These are phyloP conservation scores for Oreohelix idahoensis DNA, from an alignment of 1,140 invertebrate genomes.

Conservation along the genomic window DNA sequence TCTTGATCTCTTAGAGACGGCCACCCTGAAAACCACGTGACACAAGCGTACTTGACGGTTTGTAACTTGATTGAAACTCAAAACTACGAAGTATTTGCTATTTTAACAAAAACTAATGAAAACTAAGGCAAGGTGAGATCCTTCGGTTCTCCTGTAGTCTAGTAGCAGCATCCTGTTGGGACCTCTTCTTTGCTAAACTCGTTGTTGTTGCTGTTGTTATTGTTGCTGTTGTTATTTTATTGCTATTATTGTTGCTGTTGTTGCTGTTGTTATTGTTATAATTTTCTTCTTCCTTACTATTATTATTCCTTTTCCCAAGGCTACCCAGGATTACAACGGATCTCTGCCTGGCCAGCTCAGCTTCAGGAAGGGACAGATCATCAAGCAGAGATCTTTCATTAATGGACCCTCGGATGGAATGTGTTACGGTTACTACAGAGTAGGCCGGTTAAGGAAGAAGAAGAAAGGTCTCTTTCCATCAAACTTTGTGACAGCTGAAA, in stretches of 20 bases:
- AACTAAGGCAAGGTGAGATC: too few species aligned
- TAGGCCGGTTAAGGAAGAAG: conserved; percentile 11
- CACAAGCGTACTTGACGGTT: too few species aligned
- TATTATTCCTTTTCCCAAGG: not conserved
- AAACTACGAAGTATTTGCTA: too few species aligned
- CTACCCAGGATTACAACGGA: conserved; percentile 6
- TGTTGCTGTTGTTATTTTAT: not conserved
- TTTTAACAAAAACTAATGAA: too few species aligned
- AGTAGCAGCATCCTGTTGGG: too few species aligned
- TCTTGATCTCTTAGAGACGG: too few species aligned
- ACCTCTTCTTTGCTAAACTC: not conserved
- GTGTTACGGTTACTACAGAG: conserved; percentile 11
- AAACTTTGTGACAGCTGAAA: not conserved
- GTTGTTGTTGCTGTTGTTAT: not conserved
- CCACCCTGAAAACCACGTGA: too few species aligned
- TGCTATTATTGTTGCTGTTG: too few species aligned
- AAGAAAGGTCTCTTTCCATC: conserved; percentile 15
- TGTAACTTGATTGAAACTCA: too few species aligned
- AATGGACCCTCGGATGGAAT: not conserved
- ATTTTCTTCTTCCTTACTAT: too few species aligned
- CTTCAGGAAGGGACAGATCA: conserved; percentile 8
- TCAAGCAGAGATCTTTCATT: not conserved
- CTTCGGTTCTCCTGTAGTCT: too few species aligned
- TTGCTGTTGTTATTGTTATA: too few species aligned
- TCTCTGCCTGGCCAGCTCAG: conserved; percentile 10